These are phyloP conservation scores for Diprion similis DNA, from an alignment of 1,140 invertebrate genomes.

Conservation along the genomic window DNA sequence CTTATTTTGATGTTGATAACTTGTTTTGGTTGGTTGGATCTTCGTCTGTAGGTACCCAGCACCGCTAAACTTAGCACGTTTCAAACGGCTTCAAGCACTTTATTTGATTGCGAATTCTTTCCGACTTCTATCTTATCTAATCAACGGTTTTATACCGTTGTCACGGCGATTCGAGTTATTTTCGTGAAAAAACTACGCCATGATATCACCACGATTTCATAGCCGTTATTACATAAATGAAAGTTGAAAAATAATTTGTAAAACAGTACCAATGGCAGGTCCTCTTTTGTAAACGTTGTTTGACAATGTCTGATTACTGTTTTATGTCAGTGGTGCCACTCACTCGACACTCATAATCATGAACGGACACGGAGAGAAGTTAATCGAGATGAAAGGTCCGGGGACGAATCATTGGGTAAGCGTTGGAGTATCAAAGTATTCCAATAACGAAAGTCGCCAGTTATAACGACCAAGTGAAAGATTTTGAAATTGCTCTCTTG, in stretches of 20 bases:
- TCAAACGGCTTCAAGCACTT: too few relatives aligned
- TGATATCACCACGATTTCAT: too few relatives aligned
- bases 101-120: too few relatives aligned
- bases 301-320: neutral
- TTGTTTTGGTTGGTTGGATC: too few relatives aligned
- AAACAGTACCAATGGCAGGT: too few relatives aligned
- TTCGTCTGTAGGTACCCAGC: too few relatives aligned
- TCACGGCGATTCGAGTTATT: neutral
- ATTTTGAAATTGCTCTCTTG: slow-evolving; percentile 20
- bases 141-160: too few relatives aligned
- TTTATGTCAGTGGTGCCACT: slow-evolving; percentile 75
- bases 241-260: too few relatives aligned
- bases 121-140: too few relatives aligned
- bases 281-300: slow-evolving; percentile 9
- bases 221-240: neutral
- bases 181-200: neutral
- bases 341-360: slow-evolving; percentile 80
- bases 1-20: too few relatives aligned
- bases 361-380: slow-evolving; percentile 71
- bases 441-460: neutral
- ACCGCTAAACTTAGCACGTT: too few relatives aligned
- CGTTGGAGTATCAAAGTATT: slow-evolving; percentile 20
- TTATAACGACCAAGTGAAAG: neutral
- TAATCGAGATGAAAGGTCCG: slow-evolving; percentile 71
- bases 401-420: slow-evolving; percentile 85